Evolutionary conservation across 2,113 vertebrate species (phyloP), one percentile per base, ranked within the genome.

Genomic region (Oplegnathus fasciatus): DNA sequence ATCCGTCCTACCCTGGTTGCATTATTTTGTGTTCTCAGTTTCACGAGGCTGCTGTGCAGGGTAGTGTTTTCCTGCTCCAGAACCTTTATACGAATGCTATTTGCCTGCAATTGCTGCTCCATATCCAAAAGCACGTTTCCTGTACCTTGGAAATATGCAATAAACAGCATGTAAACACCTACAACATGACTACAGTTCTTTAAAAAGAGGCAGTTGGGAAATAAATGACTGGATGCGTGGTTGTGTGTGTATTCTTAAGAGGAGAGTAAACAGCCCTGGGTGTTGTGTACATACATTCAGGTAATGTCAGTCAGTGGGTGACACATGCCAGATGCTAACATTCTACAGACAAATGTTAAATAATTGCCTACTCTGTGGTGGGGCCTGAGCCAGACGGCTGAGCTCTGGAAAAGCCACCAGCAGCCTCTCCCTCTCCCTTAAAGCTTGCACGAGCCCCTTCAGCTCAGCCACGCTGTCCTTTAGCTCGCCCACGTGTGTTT

Each of bases 341-440:
- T 17, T 37, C 5, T 32, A 58, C 1, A 26, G 15, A 80, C 17
- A 44, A 67, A 73, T 46, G 55, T 0, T 24, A 15, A 73, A 70
- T 60, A 24, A 1, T 6, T 2, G 34, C 96, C 89, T 96, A 99
- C 98, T 96, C 91, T 98, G 96, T 82, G 96, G 92, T 83, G 86
- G 94, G 0, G 32, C 37, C 75, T 94, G 89, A 0, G 57, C 0
- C 1, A 95, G 91, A 24, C 80, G 24, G 28, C 95, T 95, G 66
- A 99, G 96, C 65, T 98, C 97, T 0, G 98, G 98, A 84, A 97
- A 99, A 70, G 96, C 94, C 89, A 99, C 97, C 87, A 99, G 84
- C 75, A 98, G 92, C 79, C 88, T 95, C 82, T 98, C 96, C 66
- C 94, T 95, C 85, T 98, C 94, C 67, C 42, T 87, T 62, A 96